phyloP scores from a whole-genome alignment of 2,888 invertebrate species.

The Junonia oenone region DNA sequence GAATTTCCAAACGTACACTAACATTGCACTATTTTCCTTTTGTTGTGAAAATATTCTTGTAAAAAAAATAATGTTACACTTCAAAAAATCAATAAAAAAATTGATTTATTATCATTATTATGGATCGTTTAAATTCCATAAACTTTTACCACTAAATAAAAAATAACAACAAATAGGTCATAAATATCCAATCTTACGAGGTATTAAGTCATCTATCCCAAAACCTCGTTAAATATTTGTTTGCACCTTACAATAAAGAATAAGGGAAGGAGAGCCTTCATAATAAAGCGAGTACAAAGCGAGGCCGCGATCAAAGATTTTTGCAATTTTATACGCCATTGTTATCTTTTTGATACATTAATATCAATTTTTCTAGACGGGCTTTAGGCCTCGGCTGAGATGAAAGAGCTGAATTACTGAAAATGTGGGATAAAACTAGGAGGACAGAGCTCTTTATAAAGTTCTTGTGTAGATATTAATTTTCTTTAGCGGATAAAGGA shows the following conservation, averaged over 20 bases:
- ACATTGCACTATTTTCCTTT: too few species aligned
- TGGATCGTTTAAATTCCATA: too few species aligned
- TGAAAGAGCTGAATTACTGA: conserved; percentile 13
- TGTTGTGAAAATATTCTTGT: too few species aligned
- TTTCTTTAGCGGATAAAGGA: not conserved
- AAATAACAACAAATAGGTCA: too few species aligned
- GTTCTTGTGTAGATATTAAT: not conserved
- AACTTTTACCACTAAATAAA: too few species aligned
- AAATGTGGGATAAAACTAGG: not conserved
- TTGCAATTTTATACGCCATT: conserved; percentile 17
- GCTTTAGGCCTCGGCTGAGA: conserved; percentile 11
- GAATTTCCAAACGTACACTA: too few species aligned
- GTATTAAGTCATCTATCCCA: not conserved
- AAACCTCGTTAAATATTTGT: not conserved
- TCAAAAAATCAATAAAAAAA: too few species aligned
- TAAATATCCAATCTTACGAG: not conserved
- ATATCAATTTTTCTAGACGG: conserved; percentile 22
- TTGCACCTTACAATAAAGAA: not conserved
- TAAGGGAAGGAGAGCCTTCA: conserved; percentile 9
- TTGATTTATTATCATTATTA: too few species aligned
- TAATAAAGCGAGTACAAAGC: conserved; percentile 14
- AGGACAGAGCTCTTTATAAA: not conserved
- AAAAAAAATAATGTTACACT: too few species aligned
- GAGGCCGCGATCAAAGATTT: conserved; percentile 10
- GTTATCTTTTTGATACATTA: conserved; percentile 24